These are phyloP conservation scores for Heliconius himera DNA, from an alignment of 1,140 invertebrate genomes.

Conservation along the genomic window DNA sequence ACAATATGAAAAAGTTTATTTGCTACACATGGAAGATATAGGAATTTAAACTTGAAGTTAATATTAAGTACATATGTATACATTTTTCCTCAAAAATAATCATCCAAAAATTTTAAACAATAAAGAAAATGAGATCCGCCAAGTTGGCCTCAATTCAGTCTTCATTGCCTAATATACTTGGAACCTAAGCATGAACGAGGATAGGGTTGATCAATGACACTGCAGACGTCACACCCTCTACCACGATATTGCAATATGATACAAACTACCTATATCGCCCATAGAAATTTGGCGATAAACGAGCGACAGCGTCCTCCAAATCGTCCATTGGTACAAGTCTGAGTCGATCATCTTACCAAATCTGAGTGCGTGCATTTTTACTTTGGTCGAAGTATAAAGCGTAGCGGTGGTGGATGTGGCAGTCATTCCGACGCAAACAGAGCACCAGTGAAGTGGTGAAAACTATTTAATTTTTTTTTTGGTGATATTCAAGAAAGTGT, in stretches of 20 bases:
- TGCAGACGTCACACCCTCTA: conserved; percentile 62
- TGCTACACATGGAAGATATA: too few relatives aligned
- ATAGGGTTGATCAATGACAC: conserved; percentile 73
- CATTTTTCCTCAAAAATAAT: not conserved
- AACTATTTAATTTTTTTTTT: conserved; percentile 51
- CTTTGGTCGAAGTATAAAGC: conserved; percentile 77
- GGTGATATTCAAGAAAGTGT: conserved; percentile 63
- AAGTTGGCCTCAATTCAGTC: conserved; percentile 64
- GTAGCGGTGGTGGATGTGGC: conserved; percentile 64
- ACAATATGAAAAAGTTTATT: too few relatives aligned
- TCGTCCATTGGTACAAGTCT: conserved; percentile 62
- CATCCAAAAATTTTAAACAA: not conserved
- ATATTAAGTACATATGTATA: not conserved
- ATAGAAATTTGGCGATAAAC: conserved; percentile 32
- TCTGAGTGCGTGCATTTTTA: conserved; percentile 72
- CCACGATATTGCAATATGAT: conserved; percentile 44
- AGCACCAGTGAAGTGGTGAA: conserved; percentile 71
- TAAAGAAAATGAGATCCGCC: conserved; percentile 55
- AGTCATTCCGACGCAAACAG: conserved; percentile 74
- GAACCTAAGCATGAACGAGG: conserved; percentile 65
- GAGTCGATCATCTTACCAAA: conserved; percentile 76
- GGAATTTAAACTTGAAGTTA: too few relatives aligned
- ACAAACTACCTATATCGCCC: conserved; percentile 22
- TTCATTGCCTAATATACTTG: conserved; percentile 70
- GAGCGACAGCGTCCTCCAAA: conserved; percentile 27